Evolutionary conservation across 2,113 vertebrate genomes (phyloP).

Genomic region (Nothocercus nigrocapillus): DNA sequence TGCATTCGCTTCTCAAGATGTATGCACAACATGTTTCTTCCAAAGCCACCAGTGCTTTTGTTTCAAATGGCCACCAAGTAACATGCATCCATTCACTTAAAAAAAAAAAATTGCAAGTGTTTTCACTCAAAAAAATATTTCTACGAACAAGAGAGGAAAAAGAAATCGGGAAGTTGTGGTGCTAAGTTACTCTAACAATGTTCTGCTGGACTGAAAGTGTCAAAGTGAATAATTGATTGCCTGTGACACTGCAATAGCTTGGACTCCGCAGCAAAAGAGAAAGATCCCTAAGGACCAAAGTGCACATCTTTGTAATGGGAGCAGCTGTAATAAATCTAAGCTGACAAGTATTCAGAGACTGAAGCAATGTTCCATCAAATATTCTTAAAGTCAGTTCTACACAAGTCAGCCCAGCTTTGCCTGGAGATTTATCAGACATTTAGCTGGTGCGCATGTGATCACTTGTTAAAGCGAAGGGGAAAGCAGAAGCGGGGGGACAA

Average conservation of each 20-base stretch:
- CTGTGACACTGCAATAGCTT: conserved; percentile 66
- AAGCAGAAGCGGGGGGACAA: conserved; percentile 26
- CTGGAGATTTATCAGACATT: conserved; percentile 83
- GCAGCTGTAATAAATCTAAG: conserved; percentile 78
- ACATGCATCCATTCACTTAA: neutral
- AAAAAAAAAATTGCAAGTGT: neutral
- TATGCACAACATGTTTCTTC: fast-evolving
- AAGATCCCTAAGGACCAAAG: conserved; percentile 71
- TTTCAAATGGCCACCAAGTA: neutral
- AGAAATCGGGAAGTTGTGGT: neutral
- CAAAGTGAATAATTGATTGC: conserved; percentile 67
- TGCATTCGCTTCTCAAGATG: neutral
- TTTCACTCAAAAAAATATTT: neutral
- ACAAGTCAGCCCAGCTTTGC: conserved; percentile 75
- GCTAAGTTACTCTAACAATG: neutral
- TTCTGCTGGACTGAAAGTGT: conserved; percentile 47
- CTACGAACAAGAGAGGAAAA: neutral
- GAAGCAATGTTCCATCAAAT: conserved; percentile 80
- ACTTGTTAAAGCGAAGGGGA: conserved; percentile 59
- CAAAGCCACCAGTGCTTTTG: neutral
- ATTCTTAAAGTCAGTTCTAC: conserved; percentile 85
- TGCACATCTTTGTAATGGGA: conserved; percentile 63
- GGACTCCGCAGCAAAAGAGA: conserved; percentile 51
- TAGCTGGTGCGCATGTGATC: conserved; percentile 80
- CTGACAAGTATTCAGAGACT: conserved; percentile 82